Evolutionary conservation across 2,888 invertebrate genomes (phyloP), one percentile per base, ranked within the genome.

Genomic region (Hedya salicella): DNA sequence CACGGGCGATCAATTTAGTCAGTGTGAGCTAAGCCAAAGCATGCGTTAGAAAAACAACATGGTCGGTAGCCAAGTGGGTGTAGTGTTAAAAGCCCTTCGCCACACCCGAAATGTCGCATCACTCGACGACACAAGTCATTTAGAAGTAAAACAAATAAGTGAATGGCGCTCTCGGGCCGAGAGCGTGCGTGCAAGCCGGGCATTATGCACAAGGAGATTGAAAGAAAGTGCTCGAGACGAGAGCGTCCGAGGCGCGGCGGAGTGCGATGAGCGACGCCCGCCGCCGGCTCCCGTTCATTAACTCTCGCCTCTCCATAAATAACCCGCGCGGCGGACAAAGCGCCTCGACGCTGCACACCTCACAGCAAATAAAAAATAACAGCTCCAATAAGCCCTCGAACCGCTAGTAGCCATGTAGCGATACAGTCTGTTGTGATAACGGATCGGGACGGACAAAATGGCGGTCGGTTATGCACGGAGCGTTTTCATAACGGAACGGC

Each of bases 151-250:
- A 88, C 89, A 90, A 91, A 91, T 85, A 91, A 80, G 79, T 87
- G 87, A 85, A 89, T 83, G 80, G 81, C 78, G 79, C 84, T 85
- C 87, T 86, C 82, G 73, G 77, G 71, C 75, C 76, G 75, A 80
- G 83, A 50, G 60, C 87, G 88, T 88, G 88, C 88, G 88, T 88
- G 85, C 83, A 77, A 82, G 84, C 81, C 80, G 78, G 81, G 86
- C 87, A 90, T 90, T 90, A 89, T 91, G 88, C 90, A 88, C 87
- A 86, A 87, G 87, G 82, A 86, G 86, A 85, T 87, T 90, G 90
- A 89, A 88, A 89, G 89, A 89, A 89, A 87, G 87, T 86, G 78
- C 89, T 89, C 83, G 82, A 89, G 83, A 83, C 78, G 83, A 89
- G 89, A 83, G 89, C 87, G 90, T 88, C 90, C 90, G 78, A 87